phyloP scores from a whole-genome alignment of 1,140 invertebrate species.

The Sitobion miscanthi region DNA sequence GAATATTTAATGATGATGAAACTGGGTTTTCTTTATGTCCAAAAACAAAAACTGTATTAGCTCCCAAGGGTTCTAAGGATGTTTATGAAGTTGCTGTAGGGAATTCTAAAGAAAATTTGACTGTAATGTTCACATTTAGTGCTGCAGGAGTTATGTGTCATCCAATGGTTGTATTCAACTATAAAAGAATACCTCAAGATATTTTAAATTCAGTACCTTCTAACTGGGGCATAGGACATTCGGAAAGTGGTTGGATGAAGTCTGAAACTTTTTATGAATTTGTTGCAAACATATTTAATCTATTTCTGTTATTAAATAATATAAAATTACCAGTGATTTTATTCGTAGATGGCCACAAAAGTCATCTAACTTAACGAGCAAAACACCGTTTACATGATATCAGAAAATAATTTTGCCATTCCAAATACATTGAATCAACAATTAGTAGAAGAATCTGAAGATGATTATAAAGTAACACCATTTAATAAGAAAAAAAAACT shows the following conservation, averaged over 20 bases:
- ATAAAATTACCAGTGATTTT: not conserved
- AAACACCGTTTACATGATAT: too few relatives aligned
- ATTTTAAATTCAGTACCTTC: slow-evolving; percentile 60
- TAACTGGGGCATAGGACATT: slow-evolving; percentile 61
- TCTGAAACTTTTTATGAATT: slow-evolving; percentile 63
- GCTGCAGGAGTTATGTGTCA: slow-evolving; percentile 61
- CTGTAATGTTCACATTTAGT: slow-evolving; percentile 61
- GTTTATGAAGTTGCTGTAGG: slow-evolving; percentile 60
- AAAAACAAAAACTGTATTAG: slow-evolving; percentile 61
- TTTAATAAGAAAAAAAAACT: too few relatives aligned
- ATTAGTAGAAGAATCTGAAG: too few relatives aligned
- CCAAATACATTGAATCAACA: too few relatives aligned
- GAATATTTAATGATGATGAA: slow-evolving; percentile 61
- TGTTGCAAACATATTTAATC: slow-evolving; percentile 62
- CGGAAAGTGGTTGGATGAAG: slow-evolving; percentile 63
- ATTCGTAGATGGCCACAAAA: slow-evolving; percentile 1
- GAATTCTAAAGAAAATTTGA: slow-evolving; percentile 62
- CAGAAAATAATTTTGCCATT: too few relatives aligned
- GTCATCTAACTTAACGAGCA: not conserved
- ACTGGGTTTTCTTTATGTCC: slow-evolving; percentile 61
- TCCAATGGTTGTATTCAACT: slow-evolving; percentile 62
- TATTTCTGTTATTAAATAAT: slow-evolving; percentile 54
- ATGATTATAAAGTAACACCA: too few relatives aligned
- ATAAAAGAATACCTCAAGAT: slow-evolving; percentile 60
- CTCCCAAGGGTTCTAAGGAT: slow-evolving; percentile 60